phyloP scores from a whole-genome alignment of 30 jellyfish, hydroid and myxozoan genomes.

The Clytia hemisphaerica region DNA sequence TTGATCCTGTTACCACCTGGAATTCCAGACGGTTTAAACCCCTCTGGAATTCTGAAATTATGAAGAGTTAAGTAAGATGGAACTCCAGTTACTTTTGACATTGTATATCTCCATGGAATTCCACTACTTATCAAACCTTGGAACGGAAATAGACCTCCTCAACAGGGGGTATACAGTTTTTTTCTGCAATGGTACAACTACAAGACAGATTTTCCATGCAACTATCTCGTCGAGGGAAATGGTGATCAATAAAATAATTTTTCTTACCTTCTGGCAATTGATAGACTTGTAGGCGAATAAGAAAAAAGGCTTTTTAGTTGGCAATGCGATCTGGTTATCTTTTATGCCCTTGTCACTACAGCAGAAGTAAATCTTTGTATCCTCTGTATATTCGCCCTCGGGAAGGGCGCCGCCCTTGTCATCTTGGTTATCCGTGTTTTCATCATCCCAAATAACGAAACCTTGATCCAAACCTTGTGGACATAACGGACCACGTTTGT shows the following conservation, averaged over 20 bases:
- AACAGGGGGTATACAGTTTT: too few relatives aligned
- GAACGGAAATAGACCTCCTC: too few relatives aligned
- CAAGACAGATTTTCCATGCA: neutral
- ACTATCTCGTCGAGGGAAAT: neutral
- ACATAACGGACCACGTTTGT: constrained; percentile 71
- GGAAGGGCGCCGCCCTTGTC: constrained; percentile 73
- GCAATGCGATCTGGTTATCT: constrained; percentile 53
- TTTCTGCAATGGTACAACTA: neutral
- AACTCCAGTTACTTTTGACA: neutral
- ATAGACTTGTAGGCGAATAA: constrained; percentile 64
- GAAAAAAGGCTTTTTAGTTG: constrained; percentile 56
- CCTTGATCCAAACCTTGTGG: constrained; percentile 59
- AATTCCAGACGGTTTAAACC: too few relatives aligned
- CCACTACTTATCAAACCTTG: too few relatives aligned
- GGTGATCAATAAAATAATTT: neutral
- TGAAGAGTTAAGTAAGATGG: neutral
- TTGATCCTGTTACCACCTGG: too few relatives aligned
- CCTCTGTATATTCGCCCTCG: constrained; percentile 79
- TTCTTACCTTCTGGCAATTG: constrained; percentile 72
- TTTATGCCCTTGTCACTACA: constrained; percentile 52
- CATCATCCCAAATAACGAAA: constrained; percentile 88
- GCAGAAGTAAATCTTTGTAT: constrained; percentile 68
- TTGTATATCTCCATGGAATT: too few relatives aligned
- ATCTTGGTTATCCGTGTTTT: constrained; percentile 70
- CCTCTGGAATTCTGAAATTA: too few relatives aligned